A percentile compares a stretch with the other conserved stretches of the same genome.
phyloP scores from a whole-genome alignment of 2,113 vertebrate genomes.

The Arenaria interpres region DNA sequence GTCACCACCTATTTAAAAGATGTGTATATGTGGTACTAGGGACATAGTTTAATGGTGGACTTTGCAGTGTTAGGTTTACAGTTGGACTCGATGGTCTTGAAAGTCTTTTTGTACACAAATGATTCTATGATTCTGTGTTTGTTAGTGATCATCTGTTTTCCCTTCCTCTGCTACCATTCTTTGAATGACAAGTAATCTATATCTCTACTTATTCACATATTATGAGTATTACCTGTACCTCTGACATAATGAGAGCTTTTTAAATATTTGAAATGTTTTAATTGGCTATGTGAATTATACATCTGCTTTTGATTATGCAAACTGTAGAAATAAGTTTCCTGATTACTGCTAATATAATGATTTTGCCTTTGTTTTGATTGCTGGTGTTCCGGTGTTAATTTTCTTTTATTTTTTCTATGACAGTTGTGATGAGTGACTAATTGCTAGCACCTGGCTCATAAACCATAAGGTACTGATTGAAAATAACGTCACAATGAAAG shows the following conservation, averaged over 20 bases:
- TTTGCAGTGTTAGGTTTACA: background rate
- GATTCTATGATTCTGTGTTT: background rate
- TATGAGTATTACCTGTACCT: background rate
- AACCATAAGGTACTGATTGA: background rate
- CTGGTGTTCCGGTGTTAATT: slow-evolving; percentile 29
- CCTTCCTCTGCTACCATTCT: slow-evolving; percentile 7
- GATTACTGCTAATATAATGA: slow-evolving; percentile 19
- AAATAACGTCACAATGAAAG: background rate
- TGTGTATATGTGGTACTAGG: accelerated
- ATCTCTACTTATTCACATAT: background rate
- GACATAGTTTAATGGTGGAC: background rate
- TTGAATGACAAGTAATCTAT: background rate
- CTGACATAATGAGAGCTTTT: background rate
- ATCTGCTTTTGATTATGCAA: slow-evolving; percentile 37
- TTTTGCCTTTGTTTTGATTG: slow-evolving; percentile 51
- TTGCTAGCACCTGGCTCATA: slow-evolving; percentile 15
- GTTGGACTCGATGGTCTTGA: background rate
- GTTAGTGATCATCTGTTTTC: slow-evolving; percentile 27
- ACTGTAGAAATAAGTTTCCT: background rate
- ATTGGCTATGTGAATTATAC: slow-evolving; percentile 43
- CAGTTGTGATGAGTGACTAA: slow-evolving; percentile 27
- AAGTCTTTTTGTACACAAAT: background rate
- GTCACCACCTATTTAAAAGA: background rate
- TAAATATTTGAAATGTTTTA: slow-evolving; percentile 10
- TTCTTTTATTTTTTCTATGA: slow-evolving; percentile 14